Percentiles rank a stretch among this genome's conserved stretches.
Conservation (phyloP, 2,113 vertebrate species). For the Enhydra lutris region DNA sequence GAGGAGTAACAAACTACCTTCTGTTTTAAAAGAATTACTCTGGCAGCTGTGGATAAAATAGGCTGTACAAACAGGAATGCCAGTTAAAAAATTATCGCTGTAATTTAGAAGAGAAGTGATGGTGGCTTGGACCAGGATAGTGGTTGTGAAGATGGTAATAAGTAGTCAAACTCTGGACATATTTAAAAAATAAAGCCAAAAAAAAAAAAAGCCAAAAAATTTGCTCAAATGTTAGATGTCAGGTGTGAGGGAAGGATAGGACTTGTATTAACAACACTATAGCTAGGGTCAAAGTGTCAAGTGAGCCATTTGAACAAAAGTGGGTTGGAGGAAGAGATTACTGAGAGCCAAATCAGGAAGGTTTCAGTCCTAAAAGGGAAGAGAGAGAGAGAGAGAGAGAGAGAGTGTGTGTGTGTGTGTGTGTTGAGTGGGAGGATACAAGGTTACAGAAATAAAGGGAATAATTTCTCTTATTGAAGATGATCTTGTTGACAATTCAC, state of each 20-base stretch:
- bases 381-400: no score
- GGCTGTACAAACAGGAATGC: neutral
- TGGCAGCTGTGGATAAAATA: neutral
- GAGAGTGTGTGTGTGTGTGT: neutral
- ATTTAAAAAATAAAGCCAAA: constrained; percentile 25
- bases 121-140: neutral
- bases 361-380: neutral
- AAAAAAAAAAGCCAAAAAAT: neutral
- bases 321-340: neutral
- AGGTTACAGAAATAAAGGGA: neutral
- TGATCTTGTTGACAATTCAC: neutral
- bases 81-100: neutral
- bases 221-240: neutral
- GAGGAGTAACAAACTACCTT: neutral
- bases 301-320: constrained; percentile 3
- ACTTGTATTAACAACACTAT: neutral
- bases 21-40: constrained; percentile 2
- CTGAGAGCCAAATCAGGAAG: neutral
- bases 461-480: constrained; percentile 4
- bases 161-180: neutral
- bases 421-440: neutral
- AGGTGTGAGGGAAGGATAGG: neutral
- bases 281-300: neutral
- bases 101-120: neutral
- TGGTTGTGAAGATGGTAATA: neutral